Evolutionary conservation across 2,797 vertebrate genomes (phyloP).

Genomic region (Moxostoma hubbsi): DNA sequence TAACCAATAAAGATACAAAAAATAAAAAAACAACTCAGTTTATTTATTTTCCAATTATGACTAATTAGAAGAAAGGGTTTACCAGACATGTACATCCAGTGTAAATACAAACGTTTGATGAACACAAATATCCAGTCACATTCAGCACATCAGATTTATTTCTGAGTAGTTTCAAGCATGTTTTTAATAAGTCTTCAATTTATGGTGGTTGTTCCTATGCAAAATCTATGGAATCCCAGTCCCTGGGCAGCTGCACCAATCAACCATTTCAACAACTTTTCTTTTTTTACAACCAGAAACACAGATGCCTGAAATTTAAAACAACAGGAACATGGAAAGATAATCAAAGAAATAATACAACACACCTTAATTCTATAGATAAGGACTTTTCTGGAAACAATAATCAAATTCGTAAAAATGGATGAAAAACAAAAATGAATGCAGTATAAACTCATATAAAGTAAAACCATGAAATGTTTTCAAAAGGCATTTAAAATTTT

Average conservation of each 20-base stretch:
- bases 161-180: neutral
- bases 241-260: conserved; percentile 17
- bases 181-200: neutral
- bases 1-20: neutral
- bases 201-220: neutral
- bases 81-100: conserved; percentile 68
- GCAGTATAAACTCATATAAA: neutral
- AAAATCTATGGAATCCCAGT: neutral
- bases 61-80: conserved; percentile 56
- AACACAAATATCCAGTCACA: conserved; percentile 40
- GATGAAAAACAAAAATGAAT: neutral
- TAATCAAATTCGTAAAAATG: neutral
- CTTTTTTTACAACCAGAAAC: conserved; percentile 14
- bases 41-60: conserved; percentile 48
- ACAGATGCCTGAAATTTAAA: neutral
- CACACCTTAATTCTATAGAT: neutral
- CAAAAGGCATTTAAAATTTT: conserved; percentile 32
- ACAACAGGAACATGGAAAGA: neutral
- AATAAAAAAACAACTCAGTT: conserved; percentile 27
- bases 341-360: neutral
- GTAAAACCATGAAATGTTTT: conserved; percentile 9
- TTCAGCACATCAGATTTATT: conserved; percentile 42
- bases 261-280: neutral
- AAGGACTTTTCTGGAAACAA: conserved; percentile 18
- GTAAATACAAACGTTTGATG: conserved; percentile 39